These are phyloP conservation scores for Apotomis capreana DNA, from an alignment of 2,888 invertebrate species.

Conservation along the genomic window DNA sequence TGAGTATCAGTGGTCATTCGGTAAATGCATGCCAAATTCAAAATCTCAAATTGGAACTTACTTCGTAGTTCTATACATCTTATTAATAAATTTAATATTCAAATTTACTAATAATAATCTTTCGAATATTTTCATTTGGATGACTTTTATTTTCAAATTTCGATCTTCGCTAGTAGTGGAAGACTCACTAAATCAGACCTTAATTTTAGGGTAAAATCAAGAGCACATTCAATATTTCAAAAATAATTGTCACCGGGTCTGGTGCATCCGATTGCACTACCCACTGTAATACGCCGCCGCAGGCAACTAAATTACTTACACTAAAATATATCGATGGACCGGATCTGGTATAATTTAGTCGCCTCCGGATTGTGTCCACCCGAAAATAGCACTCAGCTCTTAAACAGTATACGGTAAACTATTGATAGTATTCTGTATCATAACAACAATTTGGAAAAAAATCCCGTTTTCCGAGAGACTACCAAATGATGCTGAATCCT, in stretches of 20 bases:
- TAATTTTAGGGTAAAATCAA: neutral
- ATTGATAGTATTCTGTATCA: too few species aligned
- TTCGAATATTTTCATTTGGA: conserved; percentile 10
- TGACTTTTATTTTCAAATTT: conserved; percentile 14
- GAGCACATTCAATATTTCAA: neutral
- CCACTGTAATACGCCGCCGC: too few species aligned
- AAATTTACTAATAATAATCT: conserved; percentile 7
- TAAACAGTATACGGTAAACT: too few species aligned
- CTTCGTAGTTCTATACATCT: conserved; percentile 9
- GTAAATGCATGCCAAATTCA: conserved; percentile 64
- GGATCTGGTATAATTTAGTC: too few species aligned
- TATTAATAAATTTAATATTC: conserved; percentile 7
- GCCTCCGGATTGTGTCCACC: too few species aligned
- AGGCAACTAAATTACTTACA: too few species aligned
- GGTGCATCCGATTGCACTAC: too few species aligned
- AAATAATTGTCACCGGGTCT: neutral
- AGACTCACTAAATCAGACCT: neutral
- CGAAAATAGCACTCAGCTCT: too few species aligned
- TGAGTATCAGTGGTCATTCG: conserved; percentile 72
- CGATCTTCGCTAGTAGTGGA: conserved; percentile 7
- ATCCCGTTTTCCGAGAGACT: too few species aligned
- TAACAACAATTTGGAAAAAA: too few species aligned
- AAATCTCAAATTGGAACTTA: conserved; percentile 38
- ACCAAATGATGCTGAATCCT: too few species aligned
- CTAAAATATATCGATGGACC: too few species aligned